phyloP scores from a whole-genome alignment of 2,888 invertebrate genomes.

The Drosophila robusta region DNA sequence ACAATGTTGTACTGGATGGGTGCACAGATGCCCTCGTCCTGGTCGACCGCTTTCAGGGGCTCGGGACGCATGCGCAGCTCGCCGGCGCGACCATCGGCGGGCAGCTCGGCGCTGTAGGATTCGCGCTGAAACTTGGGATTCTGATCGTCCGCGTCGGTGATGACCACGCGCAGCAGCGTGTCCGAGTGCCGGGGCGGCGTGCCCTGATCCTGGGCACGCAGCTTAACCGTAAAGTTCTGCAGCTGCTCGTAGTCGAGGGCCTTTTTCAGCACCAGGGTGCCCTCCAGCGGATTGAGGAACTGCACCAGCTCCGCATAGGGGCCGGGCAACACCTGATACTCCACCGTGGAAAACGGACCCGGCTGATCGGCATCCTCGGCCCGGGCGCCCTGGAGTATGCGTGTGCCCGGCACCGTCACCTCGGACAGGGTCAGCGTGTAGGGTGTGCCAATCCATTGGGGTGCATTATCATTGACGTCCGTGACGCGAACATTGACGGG shows the following conservation, averaged over 20 bases:
- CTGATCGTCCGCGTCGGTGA: constrained; percentile 96
- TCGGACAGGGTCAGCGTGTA: constrained; percentile 93
- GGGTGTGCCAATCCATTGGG: constrained; percentile 92
- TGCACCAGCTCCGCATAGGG: constrained; percentile 92
- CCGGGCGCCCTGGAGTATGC: constrained; percentile 91
- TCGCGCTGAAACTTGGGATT: constrained; percentile 93
- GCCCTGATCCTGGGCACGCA: constrained; percentile 92
- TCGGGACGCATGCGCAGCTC: constrained; percentile 89
- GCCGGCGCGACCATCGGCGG: constrained; percentile 86
- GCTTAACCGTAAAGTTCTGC: constrained; percentile 90
- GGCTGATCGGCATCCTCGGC: constrained; percentile 94
- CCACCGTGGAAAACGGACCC: constrained; percentile 94
- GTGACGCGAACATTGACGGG: constrained; percentile 89
- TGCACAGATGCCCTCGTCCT: constrained; percentile 86
- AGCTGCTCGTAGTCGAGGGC: constrained; percentile 93
- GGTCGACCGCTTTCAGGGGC: constrained; percentile 91
- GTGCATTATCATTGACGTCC: constrained; percentile 96
- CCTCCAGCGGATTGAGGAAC: constrained; percentile 94
- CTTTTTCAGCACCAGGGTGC: constrained; percentile 91
- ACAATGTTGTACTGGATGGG: constrained; percentile 84
- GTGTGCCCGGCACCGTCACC: constrained; percentile 89
- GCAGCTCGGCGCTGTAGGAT: constrained; percentile 90
- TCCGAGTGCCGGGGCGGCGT: constrained; percentile 91
- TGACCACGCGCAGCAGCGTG: constrained; percentile 90
- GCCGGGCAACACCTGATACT: constrained; percentile 92